Evolutionary conservation across 2,888 invertebrate species (phyloP), one percentile per base, ranked within the genome.

Genomic region (Pogonocherus hispidulus): DNA sequence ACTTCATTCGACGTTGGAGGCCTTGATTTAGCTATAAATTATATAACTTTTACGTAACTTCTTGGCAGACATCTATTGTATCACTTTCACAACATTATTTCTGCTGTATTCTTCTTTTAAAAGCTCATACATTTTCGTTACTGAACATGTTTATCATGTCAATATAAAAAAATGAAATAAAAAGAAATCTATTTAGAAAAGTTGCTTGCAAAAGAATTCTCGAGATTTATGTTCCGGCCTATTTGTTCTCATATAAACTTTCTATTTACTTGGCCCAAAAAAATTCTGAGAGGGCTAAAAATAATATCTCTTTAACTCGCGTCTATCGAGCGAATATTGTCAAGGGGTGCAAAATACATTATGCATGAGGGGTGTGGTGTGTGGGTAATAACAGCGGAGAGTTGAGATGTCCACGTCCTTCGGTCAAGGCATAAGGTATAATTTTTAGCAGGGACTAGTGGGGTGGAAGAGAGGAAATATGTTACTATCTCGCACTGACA

Each of bases 381-480:
- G 71, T 67, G 72, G 74, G 79, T 81, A 83, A 83, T 83, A 81
- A 81, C 81, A 73, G 66, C 56, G 60, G 55, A 69, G 76, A 79
- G 79, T 79, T 78, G 81, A 79, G 78, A 78, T 78, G 80, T 69
- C 71, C 69, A 65, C 71, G 70, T 80, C 80, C 82, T 79, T 77
- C 81, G 82, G 82, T 82, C 82, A 82, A 80, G 79, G 78, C 79
- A 77, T 72, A 78, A 79, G 80, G 82, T 82, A 84, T 83, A 83
- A 84, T 84, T 83, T 84, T 84, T 82, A 80, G 83, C 80, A 80
- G 78, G 76, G 81, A 80, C 80, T 81, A 83, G 81, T 83, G 81
- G 81, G 77, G 80, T 78, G 83, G 83, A 84, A 84, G 82, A 81
- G 80, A 83, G 79, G 79, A 83, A 84, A 84, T 84, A 84, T 84